Evolutionary conservation across 2,888 invertebrate genomes (phyloP), one percentile per base, ranked within the genome.

Genomic region (Rhingia campestris): DNA sequence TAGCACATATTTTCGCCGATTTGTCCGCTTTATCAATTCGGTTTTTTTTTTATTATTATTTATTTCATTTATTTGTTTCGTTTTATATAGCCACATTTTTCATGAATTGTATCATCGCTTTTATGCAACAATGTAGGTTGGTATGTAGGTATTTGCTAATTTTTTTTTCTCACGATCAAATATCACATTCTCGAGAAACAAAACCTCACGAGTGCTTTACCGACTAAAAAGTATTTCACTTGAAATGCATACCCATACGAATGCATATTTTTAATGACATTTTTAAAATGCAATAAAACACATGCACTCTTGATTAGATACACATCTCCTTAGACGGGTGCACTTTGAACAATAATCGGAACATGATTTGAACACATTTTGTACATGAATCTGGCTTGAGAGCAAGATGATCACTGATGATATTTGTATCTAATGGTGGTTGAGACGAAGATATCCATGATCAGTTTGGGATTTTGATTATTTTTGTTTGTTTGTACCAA

Each of bases 101-200:
- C 5, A n/a, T n/a, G 43, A 45, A 45, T 67, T 67, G 45, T 54
- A 54, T 67, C 67, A 54, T 45, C 22, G 22, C 43, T 43, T 66
- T 41, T 43, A 41, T 2, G 7, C 10, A 54, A 22, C 35, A 67
- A 43, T 39, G n/a, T 2, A 5, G 4, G 7, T 49, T 2, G 5
- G 5, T 12, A 5, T 39, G 12, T 64, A 39, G 14, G 1, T 12
- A n/a, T 47, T 37, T 45, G n/a, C 4, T 53, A 9, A 4, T 39
- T 39, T 3, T 5, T 10, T 30, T 43, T 41, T 30, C 33, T 54
- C 54, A 54, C 33, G 67, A 67, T 67, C 53, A 12, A 22, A 43
- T 53, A 43, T 53, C 66, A 43, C 32, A 35, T 35, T 4, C 54
- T 66, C 33, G 6, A 14, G 12, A 14, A 54, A 67, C n/a, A 14